Evolutionary conservation across 2,888 invertebrate genomes (phyloP), one percentile per base, ranked within the genome.

Genomic region (Drosophila neutralis): DNA sequence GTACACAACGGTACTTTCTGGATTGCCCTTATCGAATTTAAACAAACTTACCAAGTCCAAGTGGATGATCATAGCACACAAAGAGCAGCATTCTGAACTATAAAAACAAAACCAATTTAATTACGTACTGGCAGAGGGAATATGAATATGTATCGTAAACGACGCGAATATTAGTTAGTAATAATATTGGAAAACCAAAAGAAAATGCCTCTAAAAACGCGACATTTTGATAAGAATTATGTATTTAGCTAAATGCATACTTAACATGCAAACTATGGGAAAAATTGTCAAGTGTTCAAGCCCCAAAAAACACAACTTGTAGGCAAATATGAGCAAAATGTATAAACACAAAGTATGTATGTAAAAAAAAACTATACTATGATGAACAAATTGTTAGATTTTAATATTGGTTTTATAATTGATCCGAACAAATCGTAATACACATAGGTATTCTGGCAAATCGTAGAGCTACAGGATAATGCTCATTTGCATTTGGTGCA

Each of bases 391-490:
- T 54, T 63, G 53, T 56, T 78, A 68, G 78, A 75, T 75, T 71
- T 75, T 63, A 78, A 71, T 70, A 75, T 72, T 72, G 79, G 49
- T 78, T 78, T 75, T 78, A 59, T 71, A 78, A 71, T 70, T 72
- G 65, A 78, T 62, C 68, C 62, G 65, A 76, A 68, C 64, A 78
- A 78, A 75, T 75, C 79, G 78, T 71, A 70, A 59, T 27, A 64
- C 65, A 63, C 65, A 63, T 75, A 78, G 69, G 76, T 65, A 73
- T 49, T 24, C 72, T 71, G 70, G 56, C 36, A 52, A 62, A 71
- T 56, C 21, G 38, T 65, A 61, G 70, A 74, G 67, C 64, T 65
- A 71, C 67, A 33, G 67, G 64, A 52, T 58, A 66, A 57, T 58
- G 75, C 77, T 78, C 78, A 74, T 65, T 59, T 48, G 70, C 70